These are phyloP conservation scores for Dichetophora obliterata DNA, from an alignment of 2,888 invertebrate species.

Conservation along the genomic window DNA sequence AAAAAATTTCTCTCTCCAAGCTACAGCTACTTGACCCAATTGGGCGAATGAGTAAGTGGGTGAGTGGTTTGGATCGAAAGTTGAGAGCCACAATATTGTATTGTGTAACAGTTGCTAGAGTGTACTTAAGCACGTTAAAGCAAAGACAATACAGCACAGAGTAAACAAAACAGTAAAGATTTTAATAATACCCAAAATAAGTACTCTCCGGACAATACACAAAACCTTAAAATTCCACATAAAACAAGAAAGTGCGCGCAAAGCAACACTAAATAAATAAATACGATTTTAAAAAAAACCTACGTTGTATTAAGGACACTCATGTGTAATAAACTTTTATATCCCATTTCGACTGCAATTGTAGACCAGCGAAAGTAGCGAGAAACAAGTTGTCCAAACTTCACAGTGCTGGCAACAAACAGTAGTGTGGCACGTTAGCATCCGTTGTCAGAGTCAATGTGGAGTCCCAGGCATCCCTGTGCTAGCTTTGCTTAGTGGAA, in stretches of 20 bases:
- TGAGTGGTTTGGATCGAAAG: no score
- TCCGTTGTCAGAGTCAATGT: not conserved
- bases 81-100: not conserved
- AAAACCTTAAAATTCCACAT: no score
- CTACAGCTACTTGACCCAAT: not conserved
- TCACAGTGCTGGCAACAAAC: not conserved
- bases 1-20: no score
- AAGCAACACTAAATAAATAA: not conserved
- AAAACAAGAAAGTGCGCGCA: not conserved
- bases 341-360: conserved; percentile 13
- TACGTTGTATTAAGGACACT: not conserved
- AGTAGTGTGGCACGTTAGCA: not conserved
- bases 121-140: not conserved
- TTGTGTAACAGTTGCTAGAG: not conserved
- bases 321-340: conserved; percentile 22
- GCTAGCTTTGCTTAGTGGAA: not conserved
- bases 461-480: not conserved
- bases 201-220: no score
- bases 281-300: conserved; percentile 10
- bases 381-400: not conserved
- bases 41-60: not conserved
- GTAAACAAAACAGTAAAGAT: not conserved
- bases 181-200: not conserved
- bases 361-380: not conserved
- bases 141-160: not conserved